phyloP scores from a whole-genome alignment of 2,113 vertebrate species.

The Trogon melanurus region DNA sequence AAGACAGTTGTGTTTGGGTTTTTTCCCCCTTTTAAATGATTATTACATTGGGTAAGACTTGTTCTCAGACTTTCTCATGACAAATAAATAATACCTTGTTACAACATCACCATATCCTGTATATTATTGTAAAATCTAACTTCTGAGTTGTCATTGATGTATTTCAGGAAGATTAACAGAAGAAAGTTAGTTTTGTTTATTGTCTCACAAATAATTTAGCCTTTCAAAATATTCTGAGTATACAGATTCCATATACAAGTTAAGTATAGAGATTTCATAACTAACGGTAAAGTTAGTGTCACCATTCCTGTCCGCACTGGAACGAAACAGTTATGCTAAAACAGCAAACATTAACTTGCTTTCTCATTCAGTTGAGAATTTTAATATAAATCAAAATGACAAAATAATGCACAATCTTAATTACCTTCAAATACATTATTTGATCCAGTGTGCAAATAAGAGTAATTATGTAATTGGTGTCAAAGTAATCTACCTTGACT shows the following conservation, averaged over 20 bases:
- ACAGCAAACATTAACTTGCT: neutral
- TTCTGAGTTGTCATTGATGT: neutral
- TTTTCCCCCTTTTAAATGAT: neutral
- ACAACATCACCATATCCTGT: constrained; percentile 29
- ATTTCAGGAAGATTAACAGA: neutral
- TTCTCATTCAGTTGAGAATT: neutral
- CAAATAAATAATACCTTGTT: constrained; percentile 33
- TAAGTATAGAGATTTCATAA: neutral
- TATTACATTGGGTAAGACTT: neutral
- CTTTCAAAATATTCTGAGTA: neutral
- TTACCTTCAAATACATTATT: neutral
- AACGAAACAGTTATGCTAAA: neutral
- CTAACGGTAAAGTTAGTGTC: neutral
- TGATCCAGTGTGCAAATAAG: neutral
- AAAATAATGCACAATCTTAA: neutral
- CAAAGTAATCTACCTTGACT: neutral
- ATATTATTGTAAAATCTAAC: neutral
- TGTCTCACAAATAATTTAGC: neutral
- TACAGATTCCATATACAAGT: neutral
- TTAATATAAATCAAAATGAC: neutral
- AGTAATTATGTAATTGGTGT: neutral
- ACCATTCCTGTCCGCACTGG: neutral
- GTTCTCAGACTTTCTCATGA: neutral
- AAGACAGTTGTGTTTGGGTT: neutral
- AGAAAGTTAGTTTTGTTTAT: neutral